phyloP scores from a whole-genome alignment of 53 echinoderm and acorn worm species.

The Holothuria leucospilota region DNA sequence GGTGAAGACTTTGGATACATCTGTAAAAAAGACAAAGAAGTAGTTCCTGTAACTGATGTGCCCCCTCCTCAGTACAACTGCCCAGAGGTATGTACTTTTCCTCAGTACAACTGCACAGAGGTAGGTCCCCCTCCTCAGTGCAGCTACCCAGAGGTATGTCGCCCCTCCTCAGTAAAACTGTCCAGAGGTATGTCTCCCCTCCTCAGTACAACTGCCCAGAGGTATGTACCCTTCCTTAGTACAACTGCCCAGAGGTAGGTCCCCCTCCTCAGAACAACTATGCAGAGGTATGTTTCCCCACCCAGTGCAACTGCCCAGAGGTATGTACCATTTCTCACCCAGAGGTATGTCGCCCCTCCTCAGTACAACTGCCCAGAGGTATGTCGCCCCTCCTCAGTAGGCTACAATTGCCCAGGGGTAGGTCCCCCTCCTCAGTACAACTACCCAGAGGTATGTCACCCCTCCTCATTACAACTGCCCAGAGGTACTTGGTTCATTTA shows the following conservation, averaged over 20 bases:
- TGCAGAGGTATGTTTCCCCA: too few species aligned
- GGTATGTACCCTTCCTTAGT: slow-evolving; percentile 62
- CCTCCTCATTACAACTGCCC: too few species aligned
- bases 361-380: slow-evolving; percentile 47
- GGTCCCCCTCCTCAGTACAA: too few species aligned
- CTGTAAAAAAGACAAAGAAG: slow-evolving; percentile 54
- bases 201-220: slow-evolving; percentile 61
- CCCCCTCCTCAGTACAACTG: slow-evolving; percentile 70
- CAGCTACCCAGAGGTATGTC: slow-evolving; percentile 16
- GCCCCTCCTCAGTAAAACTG: too few species aligned
- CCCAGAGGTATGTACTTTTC: slow-evolving; percentile 61
- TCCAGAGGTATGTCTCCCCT: slow-evolving; percentile 71
- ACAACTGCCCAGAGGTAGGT: slow-evolving; percentile 58
- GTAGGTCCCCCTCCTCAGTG: slow-evolving; percentile 58
- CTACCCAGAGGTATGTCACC: too few species aligned
- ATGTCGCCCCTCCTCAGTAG: too few species aligned
- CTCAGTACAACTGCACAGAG: slow-evolving; percentile 55
- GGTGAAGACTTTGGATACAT: slow-evolving; percentile 61
- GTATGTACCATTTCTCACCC: slow-evolving; percentile 60
- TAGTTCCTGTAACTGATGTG: slow-evolving; percentile 55
- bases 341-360: slow-evolving; percentile 61
- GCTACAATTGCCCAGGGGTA: slow-evolving; percentile 42
- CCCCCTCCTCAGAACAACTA: slow-evolving; percentile 63
- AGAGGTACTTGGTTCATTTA: neutral
- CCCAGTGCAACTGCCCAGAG: too few species aligned